phyloP scores from a whole-genome alignment of 2,888 invertebrate species.

The Orthonevra nobilis region DNA sequence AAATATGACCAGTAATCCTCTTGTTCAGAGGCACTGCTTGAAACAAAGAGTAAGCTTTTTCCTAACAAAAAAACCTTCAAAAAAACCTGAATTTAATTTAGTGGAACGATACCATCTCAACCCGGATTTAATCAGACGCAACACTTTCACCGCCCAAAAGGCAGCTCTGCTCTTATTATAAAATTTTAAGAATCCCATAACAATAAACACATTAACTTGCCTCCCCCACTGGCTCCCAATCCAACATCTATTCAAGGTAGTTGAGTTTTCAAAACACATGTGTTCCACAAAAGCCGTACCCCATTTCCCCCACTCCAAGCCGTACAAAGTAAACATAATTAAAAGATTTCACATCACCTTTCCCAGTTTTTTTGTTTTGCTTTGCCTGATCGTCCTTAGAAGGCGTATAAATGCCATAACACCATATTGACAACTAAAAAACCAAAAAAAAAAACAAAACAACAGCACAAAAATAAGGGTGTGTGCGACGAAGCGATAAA shows the following conservation, averaged over 20 bases:
- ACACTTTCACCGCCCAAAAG: no score
- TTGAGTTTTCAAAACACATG: conserved; percentile 60
- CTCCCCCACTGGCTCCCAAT: conserved; percentile 38
- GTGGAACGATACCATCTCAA: no score
- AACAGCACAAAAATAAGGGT: not conserved
- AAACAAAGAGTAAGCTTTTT: no score
- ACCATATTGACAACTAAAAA: conserved; percentile 58
- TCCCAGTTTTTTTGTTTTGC: conserved; percentile 1
- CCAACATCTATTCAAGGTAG: no score
- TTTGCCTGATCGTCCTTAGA: conserved; percentile 7
- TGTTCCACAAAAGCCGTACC: conserved; percentile 5
- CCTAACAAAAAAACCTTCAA: no score
- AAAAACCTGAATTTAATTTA: no score
- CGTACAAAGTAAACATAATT: conserved; percentile 58
- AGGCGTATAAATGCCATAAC: conserved; percentile 33
- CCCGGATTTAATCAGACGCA: no score
- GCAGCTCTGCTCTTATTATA: no score
- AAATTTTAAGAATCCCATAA: no score
- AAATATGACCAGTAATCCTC: no score
- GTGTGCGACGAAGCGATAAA: no score
- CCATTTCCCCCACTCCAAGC: not conserved
- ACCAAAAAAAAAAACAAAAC: conserved; percentile 43
- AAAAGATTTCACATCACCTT: conserved; percentile 57
- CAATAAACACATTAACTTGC: conserved; percentile 49
- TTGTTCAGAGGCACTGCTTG: no score